Percentiles rank a stretch among this genome's conserved stretches.
Evolutionary conservation across 2,888 invertebrate genomes (phyloP).

Genomic region (Patella depressa): DNA sequence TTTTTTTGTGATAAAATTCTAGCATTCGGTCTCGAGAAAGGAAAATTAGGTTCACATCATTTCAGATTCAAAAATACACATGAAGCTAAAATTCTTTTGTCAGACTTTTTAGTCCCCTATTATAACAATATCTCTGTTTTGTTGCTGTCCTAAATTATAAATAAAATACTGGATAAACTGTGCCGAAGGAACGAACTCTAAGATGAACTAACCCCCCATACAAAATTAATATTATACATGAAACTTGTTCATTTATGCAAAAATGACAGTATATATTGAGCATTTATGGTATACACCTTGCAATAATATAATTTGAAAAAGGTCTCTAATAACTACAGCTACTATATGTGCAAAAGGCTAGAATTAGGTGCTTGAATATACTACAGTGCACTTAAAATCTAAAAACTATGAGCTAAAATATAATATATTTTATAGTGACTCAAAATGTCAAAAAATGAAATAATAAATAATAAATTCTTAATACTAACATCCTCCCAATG

Average conservation of each 20-base stretch:
- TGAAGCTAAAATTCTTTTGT: too few relatives aligned
- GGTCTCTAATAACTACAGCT: conserved; percentile 4
- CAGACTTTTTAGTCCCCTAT: too few relatives aligned
- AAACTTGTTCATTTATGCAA: conserved; percentile 10
- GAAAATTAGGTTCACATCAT: too few relatives aligned
- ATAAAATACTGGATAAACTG: too few relatives aligned
- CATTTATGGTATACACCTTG: conserved; percentile 1
- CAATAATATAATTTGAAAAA: neutral
- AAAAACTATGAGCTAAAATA: conserved; percentile 3
- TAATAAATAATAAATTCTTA: conserved; percentile 7
- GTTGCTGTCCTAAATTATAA: too few relatives aligned
- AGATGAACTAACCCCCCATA: neutral
- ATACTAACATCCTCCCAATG: conserved; percentile 11
- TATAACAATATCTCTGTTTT: too few relatives aligned
- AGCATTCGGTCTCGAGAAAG: too few relatives aligned
- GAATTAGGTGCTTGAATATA: neutral
- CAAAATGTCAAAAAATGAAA: neutral
- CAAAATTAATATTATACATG: conserved; percentile 10
- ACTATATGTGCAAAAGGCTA: conserved; percentile 2
- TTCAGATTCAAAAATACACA: too few relatives aligned
- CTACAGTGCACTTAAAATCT: conserved; percentile 9
- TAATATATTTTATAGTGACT: neutral
- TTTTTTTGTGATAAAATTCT: too few relatives aligned
- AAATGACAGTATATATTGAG: conserved; percentile 10
- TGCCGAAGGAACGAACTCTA: too few relatives aligned